phyloP scores from a whole-genome alignment of 2,113 vertebrate genomes.

The Cephalophus harveyi region DNA sequence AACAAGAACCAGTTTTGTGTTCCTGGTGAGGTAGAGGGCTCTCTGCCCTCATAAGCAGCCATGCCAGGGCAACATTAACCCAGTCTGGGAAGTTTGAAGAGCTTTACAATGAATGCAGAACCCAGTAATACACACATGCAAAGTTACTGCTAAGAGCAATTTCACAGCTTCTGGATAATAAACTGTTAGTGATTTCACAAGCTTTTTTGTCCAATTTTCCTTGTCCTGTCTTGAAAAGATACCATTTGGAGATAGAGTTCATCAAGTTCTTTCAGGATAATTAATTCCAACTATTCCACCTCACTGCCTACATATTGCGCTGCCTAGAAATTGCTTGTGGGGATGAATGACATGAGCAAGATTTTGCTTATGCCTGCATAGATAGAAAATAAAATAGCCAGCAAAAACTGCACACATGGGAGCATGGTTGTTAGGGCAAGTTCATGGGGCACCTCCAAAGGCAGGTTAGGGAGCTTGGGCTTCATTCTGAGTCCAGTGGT shows the following conservation, averaged over 20 bases:
- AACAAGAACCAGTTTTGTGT: background rate
- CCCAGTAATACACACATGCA: background rate
- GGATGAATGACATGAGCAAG: background rate
- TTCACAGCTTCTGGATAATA: background rate
- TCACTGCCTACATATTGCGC: background rate
- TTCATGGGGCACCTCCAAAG: background rate
- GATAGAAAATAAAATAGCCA: background rate
- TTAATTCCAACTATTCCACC: background rate
- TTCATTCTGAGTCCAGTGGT: background rate
- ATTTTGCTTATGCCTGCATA: background rate
- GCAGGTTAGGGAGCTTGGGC: background rate
- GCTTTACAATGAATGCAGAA: background rate
- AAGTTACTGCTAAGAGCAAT: background rate
- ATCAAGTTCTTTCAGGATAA: background rate
- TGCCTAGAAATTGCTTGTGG: background rate
- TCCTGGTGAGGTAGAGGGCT: background rate
- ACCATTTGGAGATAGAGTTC: background rate
- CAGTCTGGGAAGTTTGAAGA: background rate
- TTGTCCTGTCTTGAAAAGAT: background rate
- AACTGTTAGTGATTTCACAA: background rate
- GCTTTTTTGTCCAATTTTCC: background rate
- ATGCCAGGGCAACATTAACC: background rate
- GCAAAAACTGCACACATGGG: background rate
- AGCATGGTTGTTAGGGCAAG: background rate
- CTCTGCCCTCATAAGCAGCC: background rate